A percentile compares a stretch with the other conserved stretches of the same genome.
These are phyloP conservation scores for Syrphus vitripennis DNA, from an alignment of 2,888 invertebrate genomes.

Conservation along the genomic window DNA sequence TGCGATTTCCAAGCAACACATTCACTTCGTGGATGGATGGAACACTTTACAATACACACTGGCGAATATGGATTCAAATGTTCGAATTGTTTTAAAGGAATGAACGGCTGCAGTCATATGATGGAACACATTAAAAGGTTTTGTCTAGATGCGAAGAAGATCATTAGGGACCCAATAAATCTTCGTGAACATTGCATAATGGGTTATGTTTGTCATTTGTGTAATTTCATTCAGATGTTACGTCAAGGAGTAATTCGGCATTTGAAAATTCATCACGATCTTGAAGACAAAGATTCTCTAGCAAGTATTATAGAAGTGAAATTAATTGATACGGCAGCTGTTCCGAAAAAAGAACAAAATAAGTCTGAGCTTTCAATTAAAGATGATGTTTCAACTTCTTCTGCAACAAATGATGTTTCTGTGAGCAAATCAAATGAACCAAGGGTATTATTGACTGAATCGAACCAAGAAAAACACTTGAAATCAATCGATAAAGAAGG, in stretches of 20 bases:
- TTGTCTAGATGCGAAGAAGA: conserved; percentile 37
- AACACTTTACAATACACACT: conserved; percentile 89
- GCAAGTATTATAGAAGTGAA: conserved; percentile 62
- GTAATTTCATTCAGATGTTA: conserved; percentile 88
- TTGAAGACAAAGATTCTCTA: conserved; percentile 57
- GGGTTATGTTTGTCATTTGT: conserved; percentile 87
- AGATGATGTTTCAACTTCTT: background rate
- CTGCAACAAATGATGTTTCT: background rate
- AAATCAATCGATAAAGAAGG: background rate
- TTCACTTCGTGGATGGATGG: conserved; percentile 79
- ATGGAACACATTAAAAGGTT: conserved; percentile 65
- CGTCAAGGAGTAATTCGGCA: conserved; percentile 85
- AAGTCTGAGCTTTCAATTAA: background rate
- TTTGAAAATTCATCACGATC: conserved; percentile 78
- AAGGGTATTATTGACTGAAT: background rate
- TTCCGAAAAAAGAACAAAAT: conserved; percentile 54
- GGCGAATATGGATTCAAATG: conserved; percentile 89
- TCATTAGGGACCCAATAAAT: conserved; percentile 20
- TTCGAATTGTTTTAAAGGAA: conserved; percentile 82
- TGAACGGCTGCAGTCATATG: conserved; percentile 47
- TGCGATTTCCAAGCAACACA: conserved; percentile 74
- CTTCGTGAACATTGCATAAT: conserved; percentile 36
- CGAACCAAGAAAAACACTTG: background rate
- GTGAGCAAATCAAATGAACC: background rate
- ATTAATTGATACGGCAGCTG: conserved; percentile 70